Evolutionary conservation across 2,888 invertebrate species (phyloP), one percentile per base, ranked within the genome.

Genomic region (Gymnoscelis rufifasciata): DNA sequence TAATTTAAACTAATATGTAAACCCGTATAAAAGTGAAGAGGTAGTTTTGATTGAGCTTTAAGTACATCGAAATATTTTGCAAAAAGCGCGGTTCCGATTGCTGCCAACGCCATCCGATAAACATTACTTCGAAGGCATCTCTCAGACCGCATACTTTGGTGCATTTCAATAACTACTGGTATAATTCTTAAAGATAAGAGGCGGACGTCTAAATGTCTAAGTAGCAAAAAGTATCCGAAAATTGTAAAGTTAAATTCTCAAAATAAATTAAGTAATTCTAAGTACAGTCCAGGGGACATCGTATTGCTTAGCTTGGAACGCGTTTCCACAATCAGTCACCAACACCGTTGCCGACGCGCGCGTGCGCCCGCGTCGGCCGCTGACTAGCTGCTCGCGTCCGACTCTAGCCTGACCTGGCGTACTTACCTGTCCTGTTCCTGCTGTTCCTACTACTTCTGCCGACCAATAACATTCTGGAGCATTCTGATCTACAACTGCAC

Each of bases 1-100:
- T 87, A 87, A 87, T 88, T 57, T 88, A 86, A 86, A 87, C 87
- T 87, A 87, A 83, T 86, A 80, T 87, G 84, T 86, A 87, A 87
- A 88, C 87, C 88, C 88, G 87, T 87, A 87, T 86, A 87, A 87
- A 87, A 83, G 80, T 84, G 84, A 86, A 87, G 87, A 87, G 87
- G 87, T 88, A 87, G 82, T 76, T 19, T 19, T 83, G 78, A 80
- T 86, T 86, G 83, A 86, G 86, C 84, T 86, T 56, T 87, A 83
- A 86, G 87, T 86, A 84, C 83, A 78, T 81, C 38, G 80, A 82
- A 83, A 83, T 80, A 75, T 79, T 82, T 78, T 74, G 74, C 78
- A 74, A 78, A 75, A 75, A 77, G 75, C 78, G 74, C 73, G 71
- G 74, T 70, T 68, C 69, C 71, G 71, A 71, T 61, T 65, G 68